Evolutionary conservation across 1,140 invertebrate genomes (phyloP).

Genomic region (Olivierus martensii): DNA sequence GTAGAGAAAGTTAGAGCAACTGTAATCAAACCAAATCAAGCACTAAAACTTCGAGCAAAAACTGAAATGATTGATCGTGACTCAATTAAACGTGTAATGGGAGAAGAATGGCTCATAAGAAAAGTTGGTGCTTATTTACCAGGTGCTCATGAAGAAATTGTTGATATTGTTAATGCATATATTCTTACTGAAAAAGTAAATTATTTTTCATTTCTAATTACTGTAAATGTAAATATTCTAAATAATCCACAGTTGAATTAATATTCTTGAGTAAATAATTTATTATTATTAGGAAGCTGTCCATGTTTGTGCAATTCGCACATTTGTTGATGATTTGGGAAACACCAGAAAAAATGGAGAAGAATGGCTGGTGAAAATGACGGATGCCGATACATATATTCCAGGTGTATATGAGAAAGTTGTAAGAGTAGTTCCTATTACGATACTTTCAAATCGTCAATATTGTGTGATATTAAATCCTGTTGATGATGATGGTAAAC

Average conservation of each 20-base stretch:
- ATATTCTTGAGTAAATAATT: too few relatives aligned
- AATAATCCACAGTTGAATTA: too few relatives aligned
- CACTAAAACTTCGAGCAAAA: slow-evolving; percentile 32
- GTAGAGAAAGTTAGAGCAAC: slow-evolving; percentile 31
- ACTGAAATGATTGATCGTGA: slow-evolving; percentile 35
- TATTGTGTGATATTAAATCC: slow-evolving; percentile 39
- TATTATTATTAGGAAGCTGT: slow-evolving; percentile 31
- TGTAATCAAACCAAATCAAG: slow-evolving; percentile 35
- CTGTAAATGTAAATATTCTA: too few relatives aligned
- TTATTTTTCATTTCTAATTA: neutral
- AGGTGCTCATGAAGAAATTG: slow-evolving; percentile 38
- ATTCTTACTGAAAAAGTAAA: slow-evolving; percentile 37
- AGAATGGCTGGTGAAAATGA: slow-evolving; percentile 37
- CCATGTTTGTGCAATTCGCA: slow-evolving; percentile 33
- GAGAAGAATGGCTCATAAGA: slow-evolving; percentile 39
- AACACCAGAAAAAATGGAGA: slow-evolving; percentile 37
- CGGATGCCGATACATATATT: slow-evolving; percentile 37
- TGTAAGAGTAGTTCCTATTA: slow-evolving; percentile 33
- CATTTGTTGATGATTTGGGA: slow-evolving; percentile 36
- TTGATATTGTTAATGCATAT: slow-evolving; percentile 35
- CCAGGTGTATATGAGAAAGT: slow-evolving; percentile 40
- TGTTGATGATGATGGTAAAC: slow-evolving; percentile 28
- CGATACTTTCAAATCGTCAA: slow-evolving; percentile 34
- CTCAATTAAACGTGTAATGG: slow-evolving; percentile 31
- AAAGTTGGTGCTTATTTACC: slow-evolving; percentile 38